phyloP scores from a whole-genome alignment of 2,888 invertebrate genomes.

The Stenichneumon culpator region DNA sequence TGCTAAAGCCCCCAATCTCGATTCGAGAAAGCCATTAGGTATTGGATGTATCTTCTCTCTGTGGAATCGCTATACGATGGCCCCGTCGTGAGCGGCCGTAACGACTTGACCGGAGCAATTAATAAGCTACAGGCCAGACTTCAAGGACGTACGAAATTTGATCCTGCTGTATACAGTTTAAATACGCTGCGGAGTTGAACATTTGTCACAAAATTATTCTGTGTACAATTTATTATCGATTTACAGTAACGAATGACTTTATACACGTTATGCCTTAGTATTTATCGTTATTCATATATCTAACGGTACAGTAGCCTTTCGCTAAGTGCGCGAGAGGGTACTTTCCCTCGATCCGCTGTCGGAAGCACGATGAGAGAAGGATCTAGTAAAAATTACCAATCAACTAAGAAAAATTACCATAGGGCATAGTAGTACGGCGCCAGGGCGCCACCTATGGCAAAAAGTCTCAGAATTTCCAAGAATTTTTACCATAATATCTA shows the following conservation, averaged over 20 bases:
- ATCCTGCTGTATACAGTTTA: neutral
- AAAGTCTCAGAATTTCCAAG: too few relatives aligned
- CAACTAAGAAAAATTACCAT: too few relatives aligned
- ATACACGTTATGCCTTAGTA: conserved; percentile 42
- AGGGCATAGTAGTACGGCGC: too few relatives aligned
- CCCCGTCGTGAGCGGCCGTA: conserved; percentile 1
- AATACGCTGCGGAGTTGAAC: neutral
- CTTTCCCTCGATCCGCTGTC: too few relatives aligned
- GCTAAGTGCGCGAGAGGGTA: too few relatives aligned
- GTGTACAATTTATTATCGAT: conserved; percentile 57
- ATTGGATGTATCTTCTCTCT: conserved; percentile 39
- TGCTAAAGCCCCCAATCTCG: conserved; percentile 64
- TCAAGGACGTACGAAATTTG: conserved; percentile 14
- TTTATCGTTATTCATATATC: conserved; percentile 10
- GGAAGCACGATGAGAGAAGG: too few relatives aligned
- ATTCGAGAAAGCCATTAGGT: conserved; percentile 62
- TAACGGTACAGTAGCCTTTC: neutral
- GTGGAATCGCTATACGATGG: conserved; percentile 23
- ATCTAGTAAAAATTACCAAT: too few relatives aligned
- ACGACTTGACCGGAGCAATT: conserved; percentile 36
- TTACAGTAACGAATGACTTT: conserved; percentile 51
- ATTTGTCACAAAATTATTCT: conserved; percentile 45
- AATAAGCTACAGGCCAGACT: conserved; percentile 22
- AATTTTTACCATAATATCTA: too few relatives aligned
- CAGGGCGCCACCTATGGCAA: too few relatives aligned